Conservation (phyloP, 2,113 vertebrate genomes). For the Monopterus albus region DNA sequence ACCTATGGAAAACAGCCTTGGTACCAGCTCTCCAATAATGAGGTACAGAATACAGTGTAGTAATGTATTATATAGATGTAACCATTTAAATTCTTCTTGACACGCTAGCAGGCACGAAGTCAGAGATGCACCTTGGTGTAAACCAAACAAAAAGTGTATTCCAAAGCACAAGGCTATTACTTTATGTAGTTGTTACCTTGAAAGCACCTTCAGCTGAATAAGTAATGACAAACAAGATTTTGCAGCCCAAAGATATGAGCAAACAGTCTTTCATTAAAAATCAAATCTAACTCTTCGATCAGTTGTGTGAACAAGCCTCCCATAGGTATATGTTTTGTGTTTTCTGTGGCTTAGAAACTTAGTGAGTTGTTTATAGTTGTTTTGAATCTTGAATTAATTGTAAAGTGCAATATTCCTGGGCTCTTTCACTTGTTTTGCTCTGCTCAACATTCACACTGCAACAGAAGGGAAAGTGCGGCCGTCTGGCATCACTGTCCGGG, state of each 20-base stretch:
- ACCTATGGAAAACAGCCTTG: slow-evolving; percentile 99
- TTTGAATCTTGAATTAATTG: too few relatives aligned
- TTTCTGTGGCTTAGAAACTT: slow-evolving; percentile 9
- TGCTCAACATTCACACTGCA: too few relatives aligned
- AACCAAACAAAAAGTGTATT: background rate
- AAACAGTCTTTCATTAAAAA: slow-evolving; percentile 18
- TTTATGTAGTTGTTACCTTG: slow-evolving; percentile 14
- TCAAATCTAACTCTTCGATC: slow-evolving; percentile 45
- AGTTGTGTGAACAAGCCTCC: slow-evolving; percentile 9
- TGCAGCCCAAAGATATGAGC: slow-evolving; percentile 14
- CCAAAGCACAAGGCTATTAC: slow-evolving; percentile 1
- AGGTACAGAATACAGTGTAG: slow-evolving; percentile 80
- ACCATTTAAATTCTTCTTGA: too few relatives aligned
- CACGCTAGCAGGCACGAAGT: background rate
- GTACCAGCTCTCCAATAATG: slow-evolving; percentile 99
- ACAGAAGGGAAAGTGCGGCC: background rate
- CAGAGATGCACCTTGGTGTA: background rate
- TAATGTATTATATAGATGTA: background rate
- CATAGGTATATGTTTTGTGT: slow-evolving; percentile 11
- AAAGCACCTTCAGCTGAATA: slow-evolving; percentile 28
- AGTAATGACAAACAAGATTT: slow-evolving; percentile 42
- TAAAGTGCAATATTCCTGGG: too few relatives aligned
- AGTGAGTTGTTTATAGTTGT: background rate
- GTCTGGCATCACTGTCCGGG: background rate
- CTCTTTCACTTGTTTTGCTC: too few relatives aligned